Percentiles rank a stretch among this genome's conserved stretches.
Evolutionary conservation across 2,797 vertebrate genomes (phyloP).

Genomic region (Eulemur coronatus): DNA sequence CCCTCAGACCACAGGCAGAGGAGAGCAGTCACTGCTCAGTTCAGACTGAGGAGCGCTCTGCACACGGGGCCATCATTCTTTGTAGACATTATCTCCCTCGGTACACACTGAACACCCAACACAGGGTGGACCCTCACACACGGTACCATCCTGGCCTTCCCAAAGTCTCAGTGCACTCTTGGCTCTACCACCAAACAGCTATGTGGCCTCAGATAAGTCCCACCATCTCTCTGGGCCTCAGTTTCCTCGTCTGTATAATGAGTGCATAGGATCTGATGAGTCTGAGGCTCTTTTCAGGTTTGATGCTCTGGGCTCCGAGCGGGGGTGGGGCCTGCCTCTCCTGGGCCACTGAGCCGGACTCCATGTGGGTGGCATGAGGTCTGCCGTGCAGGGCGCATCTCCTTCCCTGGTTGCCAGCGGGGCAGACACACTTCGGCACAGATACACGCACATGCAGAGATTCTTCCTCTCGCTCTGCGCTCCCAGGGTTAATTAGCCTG

Average conservation of each 20-base stretch:
- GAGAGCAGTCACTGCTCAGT: background rate
- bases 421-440: background rate
- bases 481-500: constrained; percentile 81
- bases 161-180: background rate
- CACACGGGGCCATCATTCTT: background rate
- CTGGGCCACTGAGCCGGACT: background rate
- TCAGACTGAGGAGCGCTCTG: background rate
- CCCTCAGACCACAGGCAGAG: background rate
- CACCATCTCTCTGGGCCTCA: background rate
- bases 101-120: background rate
- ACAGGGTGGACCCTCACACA: background rate
- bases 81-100: background rate
- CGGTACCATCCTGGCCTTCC: background rate
- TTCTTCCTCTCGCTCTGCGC: background rate
- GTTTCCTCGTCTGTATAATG: background rate
- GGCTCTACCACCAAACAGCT: background rate
- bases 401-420: background rate
- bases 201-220: background rate
- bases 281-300: background rate
- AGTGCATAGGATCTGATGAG: background rate
- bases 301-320: background rate
- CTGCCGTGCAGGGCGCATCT: fast-evolving
- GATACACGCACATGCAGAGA: background rate
- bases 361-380: fast-evolving
- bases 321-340: background rate